Conservation (phyloP, 2,797 vertebrate species). For the Pipistrellus pygmaeus region DNA sequence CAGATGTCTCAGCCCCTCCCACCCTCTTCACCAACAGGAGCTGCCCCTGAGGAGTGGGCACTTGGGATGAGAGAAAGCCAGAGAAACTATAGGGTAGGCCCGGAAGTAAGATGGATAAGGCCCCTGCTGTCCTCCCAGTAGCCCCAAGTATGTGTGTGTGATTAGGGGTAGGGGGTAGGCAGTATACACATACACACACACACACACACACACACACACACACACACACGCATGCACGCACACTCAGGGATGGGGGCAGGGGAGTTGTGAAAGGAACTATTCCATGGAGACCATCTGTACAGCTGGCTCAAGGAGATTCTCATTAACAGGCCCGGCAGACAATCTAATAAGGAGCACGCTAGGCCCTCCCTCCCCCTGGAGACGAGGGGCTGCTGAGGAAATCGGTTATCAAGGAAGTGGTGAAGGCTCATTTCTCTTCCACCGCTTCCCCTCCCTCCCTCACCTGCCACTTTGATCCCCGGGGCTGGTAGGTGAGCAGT, state of each 20-base stretch:
- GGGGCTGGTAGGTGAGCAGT: not conserved
- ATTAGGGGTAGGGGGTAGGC: too few species aligned
- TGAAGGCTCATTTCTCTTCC: constrained; percentile 47
- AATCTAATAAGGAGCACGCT: constrained; percentile 58
- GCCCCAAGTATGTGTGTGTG: not conserved
- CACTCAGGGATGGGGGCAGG: not conserved
- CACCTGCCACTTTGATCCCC: not conserved
- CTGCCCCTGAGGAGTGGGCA: not conserved
- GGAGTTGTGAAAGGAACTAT: not conserved
- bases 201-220: too few species aligned
- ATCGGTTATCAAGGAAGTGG: not conserved
- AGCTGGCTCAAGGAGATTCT: constrained; percentile 32
- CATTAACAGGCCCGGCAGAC: constrained; percentile 53
- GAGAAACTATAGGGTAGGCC: not conserved
- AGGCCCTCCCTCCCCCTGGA: constrained; percentile 29
- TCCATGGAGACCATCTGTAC: constrained; percentile 48
- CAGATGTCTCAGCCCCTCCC: not conserved
- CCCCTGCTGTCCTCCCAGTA: not conserved
- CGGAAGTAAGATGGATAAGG: not conserved
- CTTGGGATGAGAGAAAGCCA: not conserved
- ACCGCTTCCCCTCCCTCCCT: constrained; percentile 23
- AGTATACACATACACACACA: too few species aligned
- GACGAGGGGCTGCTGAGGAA: constrained; percentile 60
- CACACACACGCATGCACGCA: too few species aligned
- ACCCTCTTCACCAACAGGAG: not conserved